Conservation (phyloP, 2,888 invertebrate genomes). For the Resseliella maxima region DNA sequence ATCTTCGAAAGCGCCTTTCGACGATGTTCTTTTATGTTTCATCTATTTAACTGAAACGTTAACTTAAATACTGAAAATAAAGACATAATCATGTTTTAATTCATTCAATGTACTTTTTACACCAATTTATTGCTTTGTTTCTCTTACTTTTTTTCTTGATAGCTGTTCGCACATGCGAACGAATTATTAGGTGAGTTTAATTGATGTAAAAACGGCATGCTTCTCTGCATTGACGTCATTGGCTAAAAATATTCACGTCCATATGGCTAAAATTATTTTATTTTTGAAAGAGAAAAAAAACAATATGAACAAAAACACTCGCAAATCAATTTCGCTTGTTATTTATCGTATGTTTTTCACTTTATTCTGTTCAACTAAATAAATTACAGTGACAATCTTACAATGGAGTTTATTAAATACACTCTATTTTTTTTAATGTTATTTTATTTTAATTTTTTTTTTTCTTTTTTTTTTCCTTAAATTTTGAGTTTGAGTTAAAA, state of each 20-base stretch:
- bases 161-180: too few species aligned
- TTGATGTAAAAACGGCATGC: too few species aligned
- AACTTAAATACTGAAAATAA: neutral
- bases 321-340: neutral
- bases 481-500: neutral
- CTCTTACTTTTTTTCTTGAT: too few species aligned
- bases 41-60: neutral
- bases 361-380: conserved; percentile 41
- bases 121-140: too few species aligned
- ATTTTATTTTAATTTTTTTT: neutral
- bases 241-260: too few species aligned
- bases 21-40: neutral
- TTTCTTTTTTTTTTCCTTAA: neutral
- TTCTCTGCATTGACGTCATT: too few species aligned
- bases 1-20: neutral
- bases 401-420: conserved; percentile 44
- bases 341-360: conserved; percentile 1
- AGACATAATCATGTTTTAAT: too few species aligned
- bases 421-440: neutral
- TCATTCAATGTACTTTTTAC: too few species aligned
- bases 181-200: neutral
- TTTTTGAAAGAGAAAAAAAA: neutral
- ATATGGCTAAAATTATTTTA: too few species aligned
- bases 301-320: neutral
- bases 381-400: conserved; percentile 44